Conservation (phyloP, 1,140 invertebrate species). For the Macrostomum lignano region DNA sequence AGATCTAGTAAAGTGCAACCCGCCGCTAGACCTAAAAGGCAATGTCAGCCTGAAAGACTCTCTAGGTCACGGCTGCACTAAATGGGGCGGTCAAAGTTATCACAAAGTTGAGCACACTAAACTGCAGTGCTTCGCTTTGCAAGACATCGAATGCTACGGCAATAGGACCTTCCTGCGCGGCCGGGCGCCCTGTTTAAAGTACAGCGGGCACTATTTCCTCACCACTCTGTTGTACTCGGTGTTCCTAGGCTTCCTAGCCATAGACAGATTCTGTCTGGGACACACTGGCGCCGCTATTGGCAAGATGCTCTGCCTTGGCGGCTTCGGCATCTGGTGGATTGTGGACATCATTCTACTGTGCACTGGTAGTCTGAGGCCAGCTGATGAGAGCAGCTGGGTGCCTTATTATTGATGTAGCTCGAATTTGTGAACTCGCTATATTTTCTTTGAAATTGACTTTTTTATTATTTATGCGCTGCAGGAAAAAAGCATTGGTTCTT, state of each 20-base stretch:
- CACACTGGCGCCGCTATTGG: conserved; percentile 46
- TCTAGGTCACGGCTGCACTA: conserved; percentile 50
- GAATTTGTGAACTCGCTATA: too few relatives aligned
- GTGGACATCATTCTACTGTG: conserved; percentile 79
- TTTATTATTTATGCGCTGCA: too few relatives aligned
- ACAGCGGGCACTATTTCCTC: conserved; percentile 80
- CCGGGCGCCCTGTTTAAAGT: conserved; percentile 58
- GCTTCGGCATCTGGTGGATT: conserved; percentile 89
- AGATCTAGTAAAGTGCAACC: conserved; percentile 65
- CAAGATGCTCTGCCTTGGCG: conserved; percentile 74
- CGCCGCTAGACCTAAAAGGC: conserved; percentile 60
- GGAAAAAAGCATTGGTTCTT: too few relatives aligned
- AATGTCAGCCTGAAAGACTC: conserved; percentile 53
- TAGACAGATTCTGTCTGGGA: conserved; percentile 80
- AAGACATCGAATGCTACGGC: conserved; percentile 73
- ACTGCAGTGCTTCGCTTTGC: conserved; percentile 53
- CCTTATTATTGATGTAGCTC: conserved; percentile 42
- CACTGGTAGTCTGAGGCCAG: conserved; percentile 64
- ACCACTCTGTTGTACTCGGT: conserved; percentile 87
- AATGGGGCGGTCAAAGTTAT: conserved; percentile 64
- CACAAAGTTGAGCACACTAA: conserved; percentile 65
- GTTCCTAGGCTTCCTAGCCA: conserved; percentile 63
- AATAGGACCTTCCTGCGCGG: conserved; percentile 47
- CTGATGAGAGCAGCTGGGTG: conserved; percentile 94
- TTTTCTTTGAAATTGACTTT: too few relatives aligned